phyloP scores from a whole-genome alignment of 2,113 vertebrate species.

The Pitta sordida region DNA sequence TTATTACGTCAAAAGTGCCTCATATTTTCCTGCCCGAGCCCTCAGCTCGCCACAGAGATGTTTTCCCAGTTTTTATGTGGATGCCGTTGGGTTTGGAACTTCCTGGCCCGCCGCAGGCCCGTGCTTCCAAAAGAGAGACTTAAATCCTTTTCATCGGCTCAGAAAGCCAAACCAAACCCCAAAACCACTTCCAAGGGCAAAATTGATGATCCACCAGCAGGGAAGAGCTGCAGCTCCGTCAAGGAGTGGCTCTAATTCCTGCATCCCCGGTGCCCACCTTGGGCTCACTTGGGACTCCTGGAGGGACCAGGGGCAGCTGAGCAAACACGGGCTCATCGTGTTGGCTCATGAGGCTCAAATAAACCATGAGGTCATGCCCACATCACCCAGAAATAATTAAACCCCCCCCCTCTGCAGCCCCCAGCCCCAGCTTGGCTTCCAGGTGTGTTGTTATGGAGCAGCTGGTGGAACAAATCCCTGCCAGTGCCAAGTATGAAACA shows the following conservation, averaged over 20 bases:
- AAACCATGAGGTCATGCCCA: slow-evolving; percentile 72
- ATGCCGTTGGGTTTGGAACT: slow-evolving; percentile 52
- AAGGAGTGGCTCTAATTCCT: not conserved
- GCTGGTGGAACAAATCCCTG: slow-evolving; percentile 71
- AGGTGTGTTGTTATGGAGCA: slow-evolving; percentile 76
- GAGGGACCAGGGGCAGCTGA: slow-evolving; percentile 48
- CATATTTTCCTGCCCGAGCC: slow-evolving; percentile 44
- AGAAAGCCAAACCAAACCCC: slow-evolving; percentile 32
- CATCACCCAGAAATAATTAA: slow-evolving; percentile 54
- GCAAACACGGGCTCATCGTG: slow-evolving; percentile 37
- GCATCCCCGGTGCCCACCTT: not conserved
- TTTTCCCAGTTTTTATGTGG: slow-evolving; percentile 48
- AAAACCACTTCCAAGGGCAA: not conserved
- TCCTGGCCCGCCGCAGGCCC: slow-evolving; percentile 10
- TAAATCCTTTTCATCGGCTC: not conserved
- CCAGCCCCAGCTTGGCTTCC: slow-evolving; percentile 26
- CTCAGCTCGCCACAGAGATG: slow-evolving; percentile 19
- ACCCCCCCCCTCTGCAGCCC: slow-evolving; percentile 20
- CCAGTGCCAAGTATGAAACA: slow-evolving; percentile 53
- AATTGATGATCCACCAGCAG: not conserved
- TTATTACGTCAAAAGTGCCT: slow-evolving; percentile 47
- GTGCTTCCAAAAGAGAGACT: slow-evolving; percentile 1
- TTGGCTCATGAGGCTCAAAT: not conserved
- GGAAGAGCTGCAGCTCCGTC: not conserved
- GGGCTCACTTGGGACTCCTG: not conserved